phyloP scores from a whole-genome alignment of 2,113 vertebrate genomes.

The Dasyornis broadbenti region DNA sequence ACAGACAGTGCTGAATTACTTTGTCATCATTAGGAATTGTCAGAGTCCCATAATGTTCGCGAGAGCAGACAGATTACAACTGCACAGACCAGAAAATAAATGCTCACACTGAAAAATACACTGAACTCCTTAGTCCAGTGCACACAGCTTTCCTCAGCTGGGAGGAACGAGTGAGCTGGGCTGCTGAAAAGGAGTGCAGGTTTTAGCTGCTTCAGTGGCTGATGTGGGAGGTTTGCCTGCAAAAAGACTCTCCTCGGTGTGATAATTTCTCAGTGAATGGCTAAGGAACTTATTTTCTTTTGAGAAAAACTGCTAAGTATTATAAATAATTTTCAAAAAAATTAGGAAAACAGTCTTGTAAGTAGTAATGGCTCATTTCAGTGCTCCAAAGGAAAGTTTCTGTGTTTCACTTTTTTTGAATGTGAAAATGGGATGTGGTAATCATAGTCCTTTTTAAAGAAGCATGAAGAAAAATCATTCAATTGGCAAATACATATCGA shows the following conservation, averaged over 20 bases:
- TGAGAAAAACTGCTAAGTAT: background rate
- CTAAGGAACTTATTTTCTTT: background rate
- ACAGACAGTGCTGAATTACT: constrained; percentile 53
- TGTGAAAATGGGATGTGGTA: background rate
- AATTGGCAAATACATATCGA: background rate
- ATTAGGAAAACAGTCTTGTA: background rate
- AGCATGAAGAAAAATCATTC: background rate
- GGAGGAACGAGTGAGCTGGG: background rate
- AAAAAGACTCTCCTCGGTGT: background rate
- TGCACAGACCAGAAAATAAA: constrained; percentile 24
- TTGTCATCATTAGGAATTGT: constrained; percentile 45
- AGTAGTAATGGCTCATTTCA: background rate
- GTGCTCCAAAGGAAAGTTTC: background rate
- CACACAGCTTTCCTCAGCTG: background rate
- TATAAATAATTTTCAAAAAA: background rate
- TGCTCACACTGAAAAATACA: constrained; percentile 10
- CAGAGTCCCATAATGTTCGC: background rate
- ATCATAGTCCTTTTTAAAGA: background rate
- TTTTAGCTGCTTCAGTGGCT: background rate
- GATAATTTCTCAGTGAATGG: background rate
- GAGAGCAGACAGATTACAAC: constrained; percentile 35
- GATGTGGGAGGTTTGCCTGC: background rate
- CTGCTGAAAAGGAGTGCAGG: background rate
- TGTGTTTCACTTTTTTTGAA: background rate
- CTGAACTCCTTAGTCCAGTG: background rate